These are phyloP conservation scores for Saguinus imperator DNA, from an alignment of 2,113 vertebrate genomes.

Conservation along the genomic window DNA sequence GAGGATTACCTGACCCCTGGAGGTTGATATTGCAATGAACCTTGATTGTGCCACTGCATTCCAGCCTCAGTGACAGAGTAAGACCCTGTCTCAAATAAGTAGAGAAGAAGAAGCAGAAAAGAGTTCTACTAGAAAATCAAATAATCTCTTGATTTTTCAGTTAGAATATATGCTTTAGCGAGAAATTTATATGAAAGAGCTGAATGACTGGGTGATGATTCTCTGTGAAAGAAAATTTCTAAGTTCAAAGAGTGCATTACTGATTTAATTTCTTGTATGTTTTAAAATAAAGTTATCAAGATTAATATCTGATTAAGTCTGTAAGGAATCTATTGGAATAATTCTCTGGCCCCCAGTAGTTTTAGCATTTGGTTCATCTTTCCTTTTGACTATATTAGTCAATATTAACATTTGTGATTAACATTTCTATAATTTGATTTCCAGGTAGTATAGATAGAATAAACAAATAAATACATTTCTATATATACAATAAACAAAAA, in stretches of 20 bases:
- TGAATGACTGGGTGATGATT: background rate
- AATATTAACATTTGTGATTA: background rate
- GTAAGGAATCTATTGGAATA: background rate
- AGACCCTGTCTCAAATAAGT: no score
- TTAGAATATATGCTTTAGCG: background rate
- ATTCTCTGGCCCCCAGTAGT: background rate
- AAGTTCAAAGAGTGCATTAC: background rate
- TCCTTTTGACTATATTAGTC: background rate
- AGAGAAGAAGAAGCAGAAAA: background rate
- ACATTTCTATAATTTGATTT: background rate
- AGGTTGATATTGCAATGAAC: no score
- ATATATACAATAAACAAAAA: background rate
- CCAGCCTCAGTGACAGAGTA: no score
- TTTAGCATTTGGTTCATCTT: background rate
- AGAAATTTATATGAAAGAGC: background rate
- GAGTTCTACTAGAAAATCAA: background rate
- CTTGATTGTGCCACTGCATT: no score
- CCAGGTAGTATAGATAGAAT: no score
- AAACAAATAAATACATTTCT: background rate
- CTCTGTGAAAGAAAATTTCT: background rate
- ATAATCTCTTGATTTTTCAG: background rate
- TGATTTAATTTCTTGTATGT: background rate
- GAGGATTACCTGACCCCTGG: no score
- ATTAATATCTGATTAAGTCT: background rate
- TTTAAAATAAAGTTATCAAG: background rate